Base-by-base conservation (phyloP, 1,140 invertebrate species). In the Bombus cullumanus region DNA sequence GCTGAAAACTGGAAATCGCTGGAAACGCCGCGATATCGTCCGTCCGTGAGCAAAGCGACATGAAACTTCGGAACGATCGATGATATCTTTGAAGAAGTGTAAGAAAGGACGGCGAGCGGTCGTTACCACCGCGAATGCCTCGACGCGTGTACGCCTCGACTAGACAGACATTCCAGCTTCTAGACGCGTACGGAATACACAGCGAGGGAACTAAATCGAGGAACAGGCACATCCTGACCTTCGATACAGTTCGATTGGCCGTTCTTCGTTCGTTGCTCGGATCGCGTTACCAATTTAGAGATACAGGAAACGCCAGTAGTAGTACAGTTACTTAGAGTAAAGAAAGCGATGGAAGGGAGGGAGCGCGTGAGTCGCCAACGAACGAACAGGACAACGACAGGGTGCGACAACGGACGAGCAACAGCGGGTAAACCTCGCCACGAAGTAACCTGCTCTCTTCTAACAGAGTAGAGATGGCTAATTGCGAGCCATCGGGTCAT, bases 241-340 rank as follows among this genome's bases (percentile, higher is more conserved):
- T 90, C 88, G 89, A 86, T 88, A 88, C 88, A 90, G 87, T 90
- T 91, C 79, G 89, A 90, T 86, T 71, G 71, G 75, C 83, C 82
- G 90, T 53, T 53, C 47, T 22, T 53, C 47, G 47, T 53, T 53
- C 47, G 47, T 86, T 86, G 59, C 76, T 83, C 43, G 83, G 73
- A 88, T 89, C 88, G 88, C 81, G 73, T 91, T 91, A 77, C 90
- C 90, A 91, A 91, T 91, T 91, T 88, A 91, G 90, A 84, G 81
- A 91, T 91, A 91, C 90, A 91, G 90, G 90, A 91, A 91, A 91
- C 85, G 78, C 76, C 28, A 0, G 47, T n/a, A 8, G 47, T n/a
- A 75, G 90, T 91, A 91, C 90, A 89, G 90, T 91, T 91, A 91
- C 72, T 87, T 86, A 15, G 72, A 83, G 80, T 59, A 78, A 62